Evolutionary conservation across 2,797 vertebrate species (phyloP).

Genomic region (Scarus forsteni): DNA sequence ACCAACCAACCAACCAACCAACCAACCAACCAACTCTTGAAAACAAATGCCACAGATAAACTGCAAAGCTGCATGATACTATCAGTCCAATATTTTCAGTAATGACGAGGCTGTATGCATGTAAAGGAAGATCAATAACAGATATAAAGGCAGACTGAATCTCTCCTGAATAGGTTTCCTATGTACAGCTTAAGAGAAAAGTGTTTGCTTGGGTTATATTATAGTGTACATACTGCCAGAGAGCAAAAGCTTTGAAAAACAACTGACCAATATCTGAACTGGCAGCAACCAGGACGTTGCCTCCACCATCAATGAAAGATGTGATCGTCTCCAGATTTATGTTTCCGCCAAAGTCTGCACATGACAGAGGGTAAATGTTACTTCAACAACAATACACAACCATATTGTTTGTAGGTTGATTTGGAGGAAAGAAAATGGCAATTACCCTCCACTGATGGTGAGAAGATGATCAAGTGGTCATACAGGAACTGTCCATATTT

Average conservation of each 20-base stretch:
- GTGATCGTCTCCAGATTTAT: slow-evolving; percentile 98
- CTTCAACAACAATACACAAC: not conserved
- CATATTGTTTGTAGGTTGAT: not conserved
- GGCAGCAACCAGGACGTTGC: slow-evolving; percentile 94
- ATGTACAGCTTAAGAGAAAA: too few relatives aligned
- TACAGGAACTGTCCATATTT: slow-evolving; percentile 98
- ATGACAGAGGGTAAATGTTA: not conserved
- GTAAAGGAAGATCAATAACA: too few relatives aligned
- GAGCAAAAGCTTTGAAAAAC: not conserved
- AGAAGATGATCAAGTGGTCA: slow-evolving; percentile 95
- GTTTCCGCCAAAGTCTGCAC: slow-evolving; percentile 96
- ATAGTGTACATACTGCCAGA: not conserved
- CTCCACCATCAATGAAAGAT: slow-evolving; percentile 95
- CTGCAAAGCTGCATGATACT: too few relatives aligned
- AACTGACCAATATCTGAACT: slow-evolving; percentile 94
- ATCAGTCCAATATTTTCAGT: too few relatives aligned
- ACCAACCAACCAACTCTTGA: too few relatives aligned
- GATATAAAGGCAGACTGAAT: too few relatives aligned
- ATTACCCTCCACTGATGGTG: slow-evolving; percentile 96
- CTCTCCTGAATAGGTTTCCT: too few relatives aligned
- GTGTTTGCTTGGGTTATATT: not conserved
- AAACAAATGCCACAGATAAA: too few relatives aligned
- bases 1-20: too few relatives aligned
- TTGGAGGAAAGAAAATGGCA: not conserved
- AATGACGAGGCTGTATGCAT: too few relatives aligned